Evolutionary conservation across 2,113 vertebrate genomes (phyloP).

Genomic region (Mus pahari): DNA sequence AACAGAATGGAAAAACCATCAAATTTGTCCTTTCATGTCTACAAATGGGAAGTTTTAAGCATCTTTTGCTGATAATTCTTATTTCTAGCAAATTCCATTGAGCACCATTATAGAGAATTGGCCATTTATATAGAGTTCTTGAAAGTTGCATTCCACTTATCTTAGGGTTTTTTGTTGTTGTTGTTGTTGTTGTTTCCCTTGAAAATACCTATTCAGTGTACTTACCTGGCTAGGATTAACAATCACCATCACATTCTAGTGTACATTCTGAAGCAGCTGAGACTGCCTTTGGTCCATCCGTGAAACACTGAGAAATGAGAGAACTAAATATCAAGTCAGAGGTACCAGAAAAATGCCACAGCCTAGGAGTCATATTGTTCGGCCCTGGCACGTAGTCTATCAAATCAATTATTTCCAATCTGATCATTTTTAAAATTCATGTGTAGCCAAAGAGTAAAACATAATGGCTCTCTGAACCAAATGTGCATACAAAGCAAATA

Average conservation of each 20-base stretch:
- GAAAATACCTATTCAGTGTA: constrained; percentile 31
- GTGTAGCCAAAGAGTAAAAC: constrained; percentile 61
- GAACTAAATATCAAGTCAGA: background rate
- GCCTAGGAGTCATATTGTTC: background rate
- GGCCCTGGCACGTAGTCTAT: background rate
- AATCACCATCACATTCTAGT: constrained; percentile 39
- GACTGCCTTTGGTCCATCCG: background rate
- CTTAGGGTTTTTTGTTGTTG: background rate
- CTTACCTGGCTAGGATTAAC: background rate
- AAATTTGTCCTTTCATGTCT: constrained; percentile 5
- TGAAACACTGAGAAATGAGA: background rate
- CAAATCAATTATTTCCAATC: constrained; percentile 48
- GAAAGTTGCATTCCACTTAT: constrained; percentile 9
- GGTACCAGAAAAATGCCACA: background rate
- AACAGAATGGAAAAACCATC: background rate
- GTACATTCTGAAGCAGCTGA: background rate
- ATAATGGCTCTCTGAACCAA: constrained; percentile 40
- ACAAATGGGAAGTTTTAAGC: background rate
- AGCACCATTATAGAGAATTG: background rate
- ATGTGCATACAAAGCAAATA: constrained; percentile 64
- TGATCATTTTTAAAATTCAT: constrained; percentile 18
- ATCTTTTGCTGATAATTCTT: background rate
- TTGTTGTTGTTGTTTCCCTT: background rate
- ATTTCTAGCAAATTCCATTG: background rate
- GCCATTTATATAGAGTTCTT: background rate